These are phyloP conservation scores for Rhogogaster chlorosoma DNA, from an alignment of 2,888 invertebrate species.

Conservation along the genomic window DNA sequence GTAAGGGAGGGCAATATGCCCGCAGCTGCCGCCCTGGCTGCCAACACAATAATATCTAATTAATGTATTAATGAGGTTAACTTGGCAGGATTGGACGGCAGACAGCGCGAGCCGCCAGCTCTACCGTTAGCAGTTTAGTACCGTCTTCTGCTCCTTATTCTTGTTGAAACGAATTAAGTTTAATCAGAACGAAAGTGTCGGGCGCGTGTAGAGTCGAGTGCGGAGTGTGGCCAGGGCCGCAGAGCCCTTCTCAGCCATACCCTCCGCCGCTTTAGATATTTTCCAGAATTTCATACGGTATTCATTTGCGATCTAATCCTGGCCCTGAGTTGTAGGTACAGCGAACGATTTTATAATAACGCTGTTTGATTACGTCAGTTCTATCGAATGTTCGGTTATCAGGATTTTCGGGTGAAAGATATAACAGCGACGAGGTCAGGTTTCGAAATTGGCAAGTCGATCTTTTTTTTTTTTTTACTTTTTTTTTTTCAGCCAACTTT, in stretches of 20 bases:
- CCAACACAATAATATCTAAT: conserved; percentile 77
- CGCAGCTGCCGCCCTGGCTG: conserved; percentile 75
- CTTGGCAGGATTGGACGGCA: conserved; percentile 75
- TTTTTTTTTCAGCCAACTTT: background rate
- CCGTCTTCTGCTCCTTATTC: conserved; percentile 63
- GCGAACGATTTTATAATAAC: background rate
- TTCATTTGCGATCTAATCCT: background rate
- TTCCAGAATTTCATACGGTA: background rate
- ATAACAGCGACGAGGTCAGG: background rate
- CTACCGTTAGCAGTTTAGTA: conserved; percentile 53
- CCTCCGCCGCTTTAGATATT: background rate
- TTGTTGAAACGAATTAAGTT: conserved; percentile 71
- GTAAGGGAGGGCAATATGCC: conserved; percentile 57
- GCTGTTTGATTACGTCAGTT: background rate
- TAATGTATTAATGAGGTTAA: conserved; percentile 78
- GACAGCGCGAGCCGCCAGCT: conserved; percentile 70
- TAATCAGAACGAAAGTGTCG: conserved; percentile 72
- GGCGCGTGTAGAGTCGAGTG: conserved; percentile 65
- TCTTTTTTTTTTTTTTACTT: background rate
- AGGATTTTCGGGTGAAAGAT: background rate
- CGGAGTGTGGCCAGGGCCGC: conserved; percentile 63
- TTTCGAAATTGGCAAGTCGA: background rate
- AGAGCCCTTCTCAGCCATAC: conserved; percentile 52
- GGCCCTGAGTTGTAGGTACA: background rate
- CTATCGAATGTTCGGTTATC: background rate